Base-by-base conservation (phyloP, 2,888 invertebrate species). In the Caradrina clavipalpis region DNA sequence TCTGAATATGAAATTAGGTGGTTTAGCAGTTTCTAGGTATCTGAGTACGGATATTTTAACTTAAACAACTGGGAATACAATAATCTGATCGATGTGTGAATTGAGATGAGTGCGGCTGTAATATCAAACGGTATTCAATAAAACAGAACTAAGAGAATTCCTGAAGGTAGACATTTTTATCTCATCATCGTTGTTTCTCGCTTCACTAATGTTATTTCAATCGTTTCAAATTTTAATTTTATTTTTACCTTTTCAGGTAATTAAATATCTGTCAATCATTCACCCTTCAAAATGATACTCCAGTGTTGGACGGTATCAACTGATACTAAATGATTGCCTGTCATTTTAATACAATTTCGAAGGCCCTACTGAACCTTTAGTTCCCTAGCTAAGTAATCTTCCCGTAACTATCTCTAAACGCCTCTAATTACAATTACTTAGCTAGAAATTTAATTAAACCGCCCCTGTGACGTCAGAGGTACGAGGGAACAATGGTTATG, bases 1-100 rank as follows among this genome's bases (percentile, higher is more conserved):
- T 69, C 70, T 85, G 87, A 86, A 88, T 89, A 79, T 77, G 67
- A 76, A 86, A 88, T 84, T 62, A 84, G 78, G 35, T 79, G 76
- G 69, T 67, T 78, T 55, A 67, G 57, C 47, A 67, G 69, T 70
- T 69, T 75, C 63, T 80, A 54, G 58, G 56, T 51, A 69, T 62
- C 21, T 58, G 69, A 56, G 54, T 64, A 65, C 58, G 49, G 26
- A 55, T 64, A 68, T 69, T 65, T 58, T 39, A 51, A 69, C 54
- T 76, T 65, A 31, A 71, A 62, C 59, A 42, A 56, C 50, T 56
- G 60, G 22, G 39, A 62, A 62, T 55, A 58, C 47, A 66, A 68
- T 63, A 42, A 60, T 61, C 47, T 73, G 65, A 64, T 69, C 51
- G 54, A 51, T 62, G 47, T 2, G 1, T 61, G 54, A 71, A 67